Evolutionary conservation across 2,113 vertebrate species (phyloP), one percentile per base, ranked within the genome.

Genomic region (Mionectes macconnelli): DNA sequence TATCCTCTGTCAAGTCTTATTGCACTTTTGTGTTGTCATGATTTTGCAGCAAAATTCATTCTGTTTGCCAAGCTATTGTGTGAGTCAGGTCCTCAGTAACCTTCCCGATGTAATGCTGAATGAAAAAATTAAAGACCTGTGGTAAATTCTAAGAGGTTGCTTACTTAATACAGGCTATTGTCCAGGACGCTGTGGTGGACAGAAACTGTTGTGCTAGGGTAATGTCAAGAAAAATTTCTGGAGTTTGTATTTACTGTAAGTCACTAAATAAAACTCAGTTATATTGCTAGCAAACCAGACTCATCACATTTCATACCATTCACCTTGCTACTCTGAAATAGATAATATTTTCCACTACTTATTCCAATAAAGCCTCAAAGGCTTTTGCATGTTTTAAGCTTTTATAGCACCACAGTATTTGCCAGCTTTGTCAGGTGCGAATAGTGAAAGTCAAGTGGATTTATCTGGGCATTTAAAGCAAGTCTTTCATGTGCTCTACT

Each of bases 381-480:
- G 37, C 68, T 92, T 83, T 45, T 95, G 40, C 44, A n/a, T 49
- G 17, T 77, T 57, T 91, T 74, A 87, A 81, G 70, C 60, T 90
- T 93, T 90, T 94, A 60, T n/a, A 88, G 68, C 52, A 93, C 31
- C 37, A 81, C 39, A 79, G 42, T 44, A 81, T 91, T 92, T 93
- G n/a, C 72, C 63, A 85, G 42, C 57, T 95, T 95, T 94, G 82
- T 95, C 78, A 93, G 63, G 74, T 89, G 59, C 28, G 68, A 78
- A 66, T 60, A 82, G 80, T 74, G 66, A 90, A 89, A 91, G 57
- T 94, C 60, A 82, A 88, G 64, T 82, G 47, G 75, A 78, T 94
- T 92, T 93, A 91, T 92, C 73, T 90, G 84, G 74, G 52, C 68
- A 78, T 85, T 84, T 70, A 91, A 91, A 94, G 45, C n/a, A 94